Conservation (phyloP, 1,140 invertebrate species). For the Nephotettix cincticeps region DNA sequence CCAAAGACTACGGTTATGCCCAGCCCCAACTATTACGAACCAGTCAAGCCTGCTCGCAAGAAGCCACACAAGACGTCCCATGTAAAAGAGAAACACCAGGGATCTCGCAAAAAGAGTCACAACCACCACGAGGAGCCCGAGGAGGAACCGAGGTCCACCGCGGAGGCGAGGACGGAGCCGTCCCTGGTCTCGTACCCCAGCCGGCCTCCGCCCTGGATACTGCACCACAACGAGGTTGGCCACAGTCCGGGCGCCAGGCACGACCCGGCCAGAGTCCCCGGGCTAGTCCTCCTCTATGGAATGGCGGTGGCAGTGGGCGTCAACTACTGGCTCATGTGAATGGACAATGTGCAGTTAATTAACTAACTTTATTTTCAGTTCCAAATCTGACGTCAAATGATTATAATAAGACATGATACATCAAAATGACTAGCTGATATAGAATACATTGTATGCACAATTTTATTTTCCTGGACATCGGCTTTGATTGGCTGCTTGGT, state of each 20-base stretch:
- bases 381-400: background rate
- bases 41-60: slow-evolving; percentile 15
- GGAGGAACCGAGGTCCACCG: background rate
- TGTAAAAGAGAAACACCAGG: slow-evolving; percentile 1
- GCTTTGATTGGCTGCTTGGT: no score
- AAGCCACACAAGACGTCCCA: slow-evolving; percentile 21
- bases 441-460: no score
- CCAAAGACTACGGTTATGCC: slow-evolving; percentile 25
- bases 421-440: background rate
- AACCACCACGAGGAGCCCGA: background rate
- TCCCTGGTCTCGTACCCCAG: background rate
- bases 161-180: background rate
- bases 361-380: no score
- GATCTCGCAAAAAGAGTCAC: slow-evolving; percentile 22
- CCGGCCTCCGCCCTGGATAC: slow-evolving; percentile 22
- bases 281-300: background rate
- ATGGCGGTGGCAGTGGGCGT: background rate
- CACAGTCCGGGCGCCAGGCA: background rate
- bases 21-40: slow-evolving; percentile 21
- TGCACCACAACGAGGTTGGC: slow-evolving; percentile 19
- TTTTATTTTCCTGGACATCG: no score
- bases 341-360: background rate
- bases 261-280: no score
- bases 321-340: background rate
- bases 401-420: background rate